Evolutionary conservation across 2,888 invertebrate genomes (phyloP), one percentile per base, ranked within the genome.

Genomic region (Eucera pruinosa): DNA sequence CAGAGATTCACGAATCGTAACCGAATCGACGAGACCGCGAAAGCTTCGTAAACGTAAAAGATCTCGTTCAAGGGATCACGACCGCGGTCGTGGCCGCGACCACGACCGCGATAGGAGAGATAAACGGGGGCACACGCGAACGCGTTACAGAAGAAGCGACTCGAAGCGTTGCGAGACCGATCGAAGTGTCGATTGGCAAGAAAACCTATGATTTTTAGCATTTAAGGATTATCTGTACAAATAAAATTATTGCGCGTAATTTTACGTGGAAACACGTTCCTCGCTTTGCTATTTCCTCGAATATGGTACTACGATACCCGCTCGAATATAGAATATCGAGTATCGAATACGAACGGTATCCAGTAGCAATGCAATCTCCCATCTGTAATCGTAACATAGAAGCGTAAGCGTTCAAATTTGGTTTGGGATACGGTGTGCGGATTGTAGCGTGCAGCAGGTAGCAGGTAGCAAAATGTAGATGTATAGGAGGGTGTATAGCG

Each of bases 21-120:
- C 7, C 11, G 73, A 79, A 41, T 52, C 25, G 3, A 20, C 66
- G 11, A 76, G 67, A 57, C 13, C 52, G 3, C 23, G 55, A 13
- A 75, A 60, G 18, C 33, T 4, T 4, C 48, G 30, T 15, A 73
- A 75, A 55, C 52, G 52, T 39, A 73, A 39, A 70, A 65, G 76
- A 30, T 86, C 76, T 6, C 70, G 45, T 43, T 83, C 85, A 15
- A 78, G 18, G 5, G 80, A 84, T 55, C 67, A 43, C 0, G 69
- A 75, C 25, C 58, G 62, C 2, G 70, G 77, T 25, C n/a, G n/a
- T n/a, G n/a, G n/a, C n/a, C n/a, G n/a, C n/a, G n/a, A n/a, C n/a
- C n/a, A n/a, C n/a, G n/a, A n/a, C n/a, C n/a, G n/a, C n/a, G n/a
- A n/a, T n/a, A 82, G 61, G 39, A 82, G 76, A 43, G 62, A 69